Evolutionary conservation across 2,888 invertebrate species (phyloP), one percentile per base, ranked within the genome.

Genomic region (Melanargia galathea): DNA sequence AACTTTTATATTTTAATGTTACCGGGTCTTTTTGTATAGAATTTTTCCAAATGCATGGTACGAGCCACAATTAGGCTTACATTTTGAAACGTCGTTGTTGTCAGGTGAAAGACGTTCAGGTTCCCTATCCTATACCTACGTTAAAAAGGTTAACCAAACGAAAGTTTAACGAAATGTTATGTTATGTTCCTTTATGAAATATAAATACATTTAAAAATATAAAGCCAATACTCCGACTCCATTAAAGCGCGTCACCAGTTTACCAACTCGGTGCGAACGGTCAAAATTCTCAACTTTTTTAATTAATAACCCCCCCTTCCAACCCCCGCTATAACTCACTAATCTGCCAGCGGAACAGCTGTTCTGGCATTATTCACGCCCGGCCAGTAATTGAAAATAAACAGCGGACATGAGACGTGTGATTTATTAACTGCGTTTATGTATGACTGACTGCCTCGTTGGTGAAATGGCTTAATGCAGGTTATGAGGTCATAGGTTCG

Each of bases 301-400:
- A 76, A 76, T 77, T 73, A 79, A 74, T 75, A 73, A 71, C 69
- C 64, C 60, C 57, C 58, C 60, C 65, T 49, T 13, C 38, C 16
- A 16, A 63, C 69, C 65, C 71, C 72, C 71, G 76, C 75, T 73
- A 80, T 81, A 78, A 78, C 71, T 78, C 80, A 80, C 78, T 81
- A 81, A 81, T 81, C 79, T 76, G 78, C 75, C 75, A 75, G 67
- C 66, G 71, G 71, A 74, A 75, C 79, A 79, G 77, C 77, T 79
- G 79, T 76, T 75, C 73, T 72, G 70, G 80, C 73, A 75, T 78
- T 76, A 75, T 75, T 75, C 76, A 75, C 68, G 69, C 68, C 73
- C 75, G n/a, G 72, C 71, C 79, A 74, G 79, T 85, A 86, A 86
- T 86, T 83, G 85, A 86, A 86, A 86, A 84, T 82, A 86, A 86